Conservation (phyloP, 2,113 vertebrate genomes). For the Ictalurus punctatus region DNA sequence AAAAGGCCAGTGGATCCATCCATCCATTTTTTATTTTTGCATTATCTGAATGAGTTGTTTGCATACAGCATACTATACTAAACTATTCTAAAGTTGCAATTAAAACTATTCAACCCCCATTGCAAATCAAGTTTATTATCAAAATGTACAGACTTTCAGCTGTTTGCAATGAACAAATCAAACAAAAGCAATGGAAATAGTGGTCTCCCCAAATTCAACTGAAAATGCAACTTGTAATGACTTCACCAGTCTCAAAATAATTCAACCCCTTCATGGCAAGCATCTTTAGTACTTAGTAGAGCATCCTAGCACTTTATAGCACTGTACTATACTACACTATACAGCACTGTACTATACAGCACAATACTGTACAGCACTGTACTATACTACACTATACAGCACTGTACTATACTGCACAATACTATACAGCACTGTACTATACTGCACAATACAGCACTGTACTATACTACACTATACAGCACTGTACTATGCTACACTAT, state of each 20-base stretch:
- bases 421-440: not conserved
- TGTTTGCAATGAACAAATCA: too few relatives aligned
- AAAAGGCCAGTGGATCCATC: not conserved
- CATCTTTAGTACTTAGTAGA: too few relatives aligned
- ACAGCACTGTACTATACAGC: not conserved
- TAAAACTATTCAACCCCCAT: too few relatives aligned
- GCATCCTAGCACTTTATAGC: too few relatives aligned
- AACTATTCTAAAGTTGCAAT: not conserved
- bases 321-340: not conserved
- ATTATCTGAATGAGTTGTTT: not conserved
- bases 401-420: not conserved
- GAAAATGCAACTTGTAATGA: too few relatives aligned
- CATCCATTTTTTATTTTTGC: not conserved
- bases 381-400: not conserved
- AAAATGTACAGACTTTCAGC: too few relatives aligned
- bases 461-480: not conserved
- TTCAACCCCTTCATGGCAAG: too few relatives aligned
- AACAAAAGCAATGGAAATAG: too few relatives aligned
- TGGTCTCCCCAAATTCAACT: too few relatives aligned
- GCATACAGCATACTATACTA: not conserved
- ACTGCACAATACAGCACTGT: not conserved
- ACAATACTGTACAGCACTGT: not conserved
- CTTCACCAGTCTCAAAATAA: too few relatives aligned
- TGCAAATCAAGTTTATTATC: too few relatives aligned
- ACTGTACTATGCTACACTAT: not conserved